A percentile compares a stretch with the other conserved stretches of the same genome.
phyloP scores from a whole-genome alignment of 2,797 vertebrate species.

The Garrulus glandarius region DNA sequence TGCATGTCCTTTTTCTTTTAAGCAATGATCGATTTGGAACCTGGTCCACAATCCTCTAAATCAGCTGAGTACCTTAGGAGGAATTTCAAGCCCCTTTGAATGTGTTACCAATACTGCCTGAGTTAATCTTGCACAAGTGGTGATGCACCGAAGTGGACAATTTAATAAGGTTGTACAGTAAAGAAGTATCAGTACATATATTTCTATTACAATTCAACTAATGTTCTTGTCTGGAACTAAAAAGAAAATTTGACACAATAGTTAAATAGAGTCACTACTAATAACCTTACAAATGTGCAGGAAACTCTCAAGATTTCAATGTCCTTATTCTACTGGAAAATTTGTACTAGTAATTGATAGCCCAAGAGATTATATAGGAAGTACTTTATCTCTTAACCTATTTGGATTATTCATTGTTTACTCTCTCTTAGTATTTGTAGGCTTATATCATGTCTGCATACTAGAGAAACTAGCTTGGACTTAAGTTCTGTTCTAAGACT shows the following conservation, averaged over 20 bases:
- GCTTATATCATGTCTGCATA: background rate
- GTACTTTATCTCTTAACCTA: background rate
- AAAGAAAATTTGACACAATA: background rate
- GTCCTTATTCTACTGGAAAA: background rate
- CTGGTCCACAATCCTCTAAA: background rate
- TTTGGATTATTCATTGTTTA: background rate
- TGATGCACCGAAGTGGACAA: background rate
- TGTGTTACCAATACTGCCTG: background rate
- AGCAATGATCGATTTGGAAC: background rate
- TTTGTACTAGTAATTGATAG: background rate
- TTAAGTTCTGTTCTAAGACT: accelerated
- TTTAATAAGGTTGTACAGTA: background rate
- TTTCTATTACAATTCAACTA: background rate
- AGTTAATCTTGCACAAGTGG: background rate
- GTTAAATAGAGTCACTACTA: background rate
- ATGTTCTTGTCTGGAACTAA: background rate
- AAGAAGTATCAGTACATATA: background rate
- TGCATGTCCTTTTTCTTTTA: background rate
- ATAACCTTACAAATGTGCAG: background rate
- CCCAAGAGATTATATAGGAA: background rate
- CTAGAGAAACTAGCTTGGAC: background rate
- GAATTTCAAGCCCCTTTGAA: background rate
- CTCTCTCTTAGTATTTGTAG: background rate
- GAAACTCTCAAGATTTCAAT: background rate
- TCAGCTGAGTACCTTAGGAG: background rate